Evolutionary conservation across 2,113 vertebrate genomes (phyloP).

Genomic region (Podocnemis expansa): DNA sequence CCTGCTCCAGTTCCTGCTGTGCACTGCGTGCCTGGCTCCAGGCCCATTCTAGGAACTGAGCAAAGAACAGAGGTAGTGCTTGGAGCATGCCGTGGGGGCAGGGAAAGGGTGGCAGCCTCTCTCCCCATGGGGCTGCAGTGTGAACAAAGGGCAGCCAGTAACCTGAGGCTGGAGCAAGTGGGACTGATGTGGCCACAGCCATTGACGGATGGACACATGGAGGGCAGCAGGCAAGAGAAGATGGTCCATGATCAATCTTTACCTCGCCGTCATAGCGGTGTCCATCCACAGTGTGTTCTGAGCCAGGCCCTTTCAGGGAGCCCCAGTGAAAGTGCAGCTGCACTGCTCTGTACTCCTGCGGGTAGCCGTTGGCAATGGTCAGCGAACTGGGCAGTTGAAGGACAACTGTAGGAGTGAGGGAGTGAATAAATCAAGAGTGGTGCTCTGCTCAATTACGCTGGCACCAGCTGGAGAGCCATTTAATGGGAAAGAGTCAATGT

Average conservation of each 20-base stretch:
- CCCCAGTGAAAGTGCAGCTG: constrained; percentile 85
- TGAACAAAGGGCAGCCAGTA: neutral
- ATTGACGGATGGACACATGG: neutral
- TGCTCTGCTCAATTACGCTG: neutral
- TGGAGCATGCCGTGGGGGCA: neutral
- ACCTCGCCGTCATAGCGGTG: constrained; percentile 78
- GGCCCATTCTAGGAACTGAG: neutral
- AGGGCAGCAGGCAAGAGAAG: neutral
- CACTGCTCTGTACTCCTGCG: constrained; percentile 72
- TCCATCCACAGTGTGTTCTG: constrained; percentile 75
- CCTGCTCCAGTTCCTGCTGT: neutral
- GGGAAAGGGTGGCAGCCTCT: neutral
- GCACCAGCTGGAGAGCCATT: rapidly evolving
- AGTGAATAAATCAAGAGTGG: neutral
- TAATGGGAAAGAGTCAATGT: neutral
- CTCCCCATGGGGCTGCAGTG: neutral
- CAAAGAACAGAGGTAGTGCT: neutral
- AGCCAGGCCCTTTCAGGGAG: neutral
- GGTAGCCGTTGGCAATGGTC: constrained; percentile 68
- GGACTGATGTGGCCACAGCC: neutral
- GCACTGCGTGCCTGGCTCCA: neutral
- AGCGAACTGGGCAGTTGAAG: constrained; percentile 70
- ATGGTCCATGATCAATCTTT: neutral
- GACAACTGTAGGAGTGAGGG: constrained; percentile 58
- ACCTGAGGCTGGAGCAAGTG: neutral